Evolutionary conservation across 2,888 invertebrate genomes (phyloP).

Genomic region (Gandaritis pyraliata): DNA sequence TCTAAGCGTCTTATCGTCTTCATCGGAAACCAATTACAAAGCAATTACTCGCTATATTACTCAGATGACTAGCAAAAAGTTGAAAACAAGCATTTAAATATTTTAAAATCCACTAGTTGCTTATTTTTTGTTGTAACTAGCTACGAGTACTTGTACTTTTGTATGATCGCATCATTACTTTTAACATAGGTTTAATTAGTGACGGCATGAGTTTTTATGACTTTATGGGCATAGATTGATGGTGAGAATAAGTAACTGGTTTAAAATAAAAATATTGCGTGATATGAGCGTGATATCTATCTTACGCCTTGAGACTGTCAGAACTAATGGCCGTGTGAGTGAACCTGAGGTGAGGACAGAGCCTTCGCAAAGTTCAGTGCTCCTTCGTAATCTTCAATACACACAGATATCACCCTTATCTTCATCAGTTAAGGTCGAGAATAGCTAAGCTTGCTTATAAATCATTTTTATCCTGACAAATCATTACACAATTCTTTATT

Average conservation of each 20-base stretch:
- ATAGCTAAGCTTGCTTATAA: conserved; percentile 33
- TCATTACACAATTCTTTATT: conserved; percentile 61
- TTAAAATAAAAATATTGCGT: conserved; percentile 40
- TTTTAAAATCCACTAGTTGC: conserved; percentile 31
- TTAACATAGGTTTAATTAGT: conserved; percentile 38
- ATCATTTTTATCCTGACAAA: conserved; percentile 54
- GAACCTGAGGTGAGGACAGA: conserved; percentile 76
- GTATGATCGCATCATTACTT: conserved; percentile 47
- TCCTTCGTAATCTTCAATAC: conserved; percentile 58
- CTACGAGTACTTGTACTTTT: conserved; percentile 14
- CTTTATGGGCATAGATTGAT: conserved; percentile 23
- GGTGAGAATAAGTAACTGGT: conserved; percentile 1
- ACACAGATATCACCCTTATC: conserved; percentile 59
- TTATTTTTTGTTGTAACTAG: conserved; percentile 35
- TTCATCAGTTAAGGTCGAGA: conserved; percentile 23
- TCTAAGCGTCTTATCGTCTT: conserved; percentile 45
- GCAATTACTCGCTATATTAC: conserved; percentile 59
- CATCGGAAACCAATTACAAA: conserved; percentile 59
- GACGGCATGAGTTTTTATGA: conserved; percentile 26
- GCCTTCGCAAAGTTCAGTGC: conserved; percentile 79
- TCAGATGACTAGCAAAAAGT: conserved; percentile 60
- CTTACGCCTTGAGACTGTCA: conserved; percentile 68
- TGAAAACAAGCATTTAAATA: conserved; percentile 34
- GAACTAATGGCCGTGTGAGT: conserved; percentile 76
- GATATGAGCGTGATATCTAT: conserved; percentile 66